A percentile compares a stretch with the other conserved stretches of the same genome.
Conservation (phyloP, 92 coral and sea anemone genomes). For the Scolanthus callimorphus region DNA sequence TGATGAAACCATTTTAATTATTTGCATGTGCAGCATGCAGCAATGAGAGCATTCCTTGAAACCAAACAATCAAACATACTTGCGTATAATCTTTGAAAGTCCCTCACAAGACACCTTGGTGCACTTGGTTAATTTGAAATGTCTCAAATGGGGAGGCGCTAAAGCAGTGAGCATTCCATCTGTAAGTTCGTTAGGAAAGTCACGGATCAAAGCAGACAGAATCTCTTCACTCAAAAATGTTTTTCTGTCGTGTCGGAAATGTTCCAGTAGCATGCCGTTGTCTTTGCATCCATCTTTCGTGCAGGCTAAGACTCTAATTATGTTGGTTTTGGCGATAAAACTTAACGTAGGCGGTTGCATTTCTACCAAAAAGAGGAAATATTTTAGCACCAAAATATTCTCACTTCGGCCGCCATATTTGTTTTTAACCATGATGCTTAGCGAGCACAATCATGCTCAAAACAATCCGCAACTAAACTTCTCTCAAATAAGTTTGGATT, state of each 20-base stretch:
- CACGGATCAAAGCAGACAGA: conserved; percentile 35
- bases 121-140: conserved; percentile 52
- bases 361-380: not conserved
- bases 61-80: no score
- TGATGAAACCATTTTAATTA: no score
- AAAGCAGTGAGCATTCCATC: conserved; percentile 55
- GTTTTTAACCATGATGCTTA: not conserved
- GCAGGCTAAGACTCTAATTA: conserved; percentile 52
- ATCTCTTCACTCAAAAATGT: conserved; percentile 63
- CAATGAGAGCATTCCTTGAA: no score
- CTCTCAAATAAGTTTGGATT: no score
- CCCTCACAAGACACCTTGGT: conserved; percentile 52
- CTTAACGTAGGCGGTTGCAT: conserved; percentile 66
- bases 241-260: conserved; percentile 33
- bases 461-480: no score
- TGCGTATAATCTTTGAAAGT: conserved; percentile 37
- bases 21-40: no score
- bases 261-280: conserved; percentile 30
- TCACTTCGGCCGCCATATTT: not conserved
- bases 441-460: no score
- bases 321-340: conserved; percentile 37
- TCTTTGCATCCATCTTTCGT: conserved; percentile 34
- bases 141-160: conserved; percentile 60
- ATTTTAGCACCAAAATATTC: not conserved
- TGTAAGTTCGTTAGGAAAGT: conserved; percentile 59